These are phyloP conservation scores for Andrena praecox DNA, from an alignment of 2,888 invertebrate species.

Conservation along the genomic window DNA sequence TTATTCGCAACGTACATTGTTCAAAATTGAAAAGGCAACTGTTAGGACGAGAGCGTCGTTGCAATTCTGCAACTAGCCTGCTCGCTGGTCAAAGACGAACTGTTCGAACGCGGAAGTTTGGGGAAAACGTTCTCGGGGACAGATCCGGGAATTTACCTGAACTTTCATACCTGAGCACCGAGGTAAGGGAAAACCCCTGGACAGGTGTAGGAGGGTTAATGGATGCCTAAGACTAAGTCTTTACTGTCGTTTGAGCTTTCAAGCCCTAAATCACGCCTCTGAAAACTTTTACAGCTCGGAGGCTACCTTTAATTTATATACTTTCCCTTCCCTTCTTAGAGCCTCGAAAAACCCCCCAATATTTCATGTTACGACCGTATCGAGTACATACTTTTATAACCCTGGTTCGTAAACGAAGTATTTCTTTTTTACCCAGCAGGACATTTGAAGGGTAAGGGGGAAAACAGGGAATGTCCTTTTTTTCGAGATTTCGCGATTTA, in stretches of 20 bases:
- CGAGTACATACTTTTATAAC: neutral
- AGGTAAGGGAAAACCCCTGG: neutral
- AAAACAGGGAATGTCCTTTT: too few species aligned
- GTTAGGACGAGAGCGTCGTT: neutral
- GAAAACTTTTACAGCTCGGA: neutral
- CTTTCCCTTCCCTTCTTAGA: neutral
- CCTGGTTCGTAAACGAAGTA: neutral
- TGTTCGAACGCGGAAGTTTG: neutral
- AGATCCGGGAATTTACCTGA: slow-evolving; percentile 26
- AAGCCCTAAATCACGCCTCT: slow-evolving; percentile 15
- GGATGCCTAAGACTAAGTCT: neutral
- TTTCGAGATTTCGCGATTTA: too few species aligned
- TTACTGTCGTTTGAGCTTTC: neutral
- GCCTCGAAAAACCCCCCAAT: neutral
- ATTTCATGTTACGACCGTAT: neutral
- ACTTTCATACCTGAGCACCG: slow-evolving; percentile 11
- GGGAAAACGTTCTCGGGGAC: neutral
- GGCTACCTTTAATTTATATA: neutral
- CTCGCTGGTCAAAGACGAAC: neutral
- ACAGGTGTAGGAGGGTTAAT: neutral
- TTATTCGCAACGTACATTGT: slow-evolving; percentile 60
- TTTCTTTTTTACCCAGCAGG: neutral
- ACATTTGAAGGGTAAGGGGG: neutral
- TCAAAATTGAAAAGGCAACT: neutral
- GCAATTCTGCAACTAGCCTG: neutral